Conservation (phyloP, 2,797 vertebrate species). For the Myotis myotis region DNA sequence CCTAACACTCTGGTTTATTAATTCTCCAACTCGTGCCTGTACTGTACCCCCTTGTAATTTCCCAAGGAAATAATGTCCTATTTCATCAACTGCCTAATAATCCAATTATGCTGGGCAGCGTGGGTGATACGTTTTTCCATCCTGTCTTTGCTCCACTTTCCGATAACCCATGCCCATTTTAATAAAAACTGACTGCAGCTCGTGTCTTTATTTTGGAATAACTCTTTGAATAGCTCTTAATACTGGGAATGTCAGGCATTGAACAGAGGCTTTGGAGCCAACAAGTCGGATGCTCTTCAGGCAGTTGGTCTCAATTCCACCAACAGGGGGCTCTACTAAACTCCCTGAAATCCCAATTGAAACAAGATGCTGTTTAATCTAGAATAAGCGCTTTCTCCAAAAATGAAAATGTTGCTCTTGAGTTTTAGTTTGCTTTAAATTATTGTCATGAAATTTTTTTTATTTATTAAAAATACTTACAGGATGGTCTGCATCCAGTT, state of each 20-base stretch:
- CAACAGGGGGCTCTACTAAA: background rate
- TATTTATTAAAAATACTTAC: slow-evolving; percentile 82
- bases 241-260: background rate
- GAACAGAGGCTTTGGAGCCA: background rate
- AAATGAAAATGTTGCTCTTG: background rate
- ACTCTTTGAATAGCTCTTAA: background rate
- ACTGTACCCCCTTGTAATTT: background rate
- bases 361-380: background rate
- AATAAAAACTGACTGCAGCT: background rate
- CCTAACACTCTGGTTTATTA: background rate
- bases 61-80: background rate
- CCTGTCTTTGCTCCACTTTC: background rate
- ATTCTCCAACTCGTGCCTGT: background rate
- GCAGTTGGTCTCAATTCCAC: background rate
- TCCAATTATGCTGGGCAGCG: background rate
- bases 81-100: background rate
- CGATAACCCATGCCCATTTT: background rate
- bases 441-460: background rate
- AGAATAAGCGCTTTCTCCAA: background rate
- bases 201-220: background rate
- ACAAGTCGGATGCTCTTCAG: background rate
- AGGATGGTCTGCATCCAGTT: slow-evolving; percentile 97
- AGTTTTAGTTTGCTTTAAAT: slow-evolving; percentile 33
- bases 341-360: slow-evolving; percentile 9
- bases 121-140: background rate